phyloP scores from a whole-genome alignment of 2,888 invertebrate genomes.

The Melinaea menophilus region DNA sequence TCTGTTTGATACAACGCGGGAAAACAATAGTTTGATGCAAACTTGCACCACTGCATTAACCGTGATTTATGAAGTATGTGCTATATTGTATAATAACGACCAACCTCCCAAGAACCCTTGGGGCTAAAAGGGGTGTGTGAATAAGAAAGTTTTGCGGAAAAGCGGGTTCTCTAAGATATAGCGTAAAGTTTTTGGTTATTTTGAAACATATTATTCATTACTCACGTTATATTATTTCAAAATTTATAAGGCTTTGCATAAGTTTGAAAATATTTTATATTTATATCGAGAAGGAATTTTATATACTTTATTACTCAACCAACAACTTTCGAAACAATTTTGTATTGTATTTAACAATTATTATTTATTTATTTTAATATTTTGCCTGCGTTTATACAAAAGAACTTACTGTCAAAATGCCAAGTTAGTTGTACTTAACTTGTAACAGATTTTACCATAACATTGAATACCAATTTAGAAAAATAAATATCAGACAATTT shows the following conservation, averaged over 20 bases:
- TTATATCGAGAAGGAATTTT: no score
- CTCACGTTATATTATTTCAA: background rate
- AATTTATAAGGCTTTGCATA: background rate
- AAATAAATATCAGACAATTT: no score
- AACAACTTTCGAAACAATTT: no score
- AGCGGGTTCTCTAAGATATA: conserved; percentile 21
- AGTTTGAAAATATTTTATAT: no score
- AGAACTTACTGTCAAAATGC: no score
- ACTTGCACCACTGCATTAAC: conserved; percentile 34
- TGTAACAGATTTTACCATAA: no score
- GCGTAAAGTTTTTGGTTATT: conserved; percentile 18
- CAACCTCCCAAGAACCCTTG: conserved; percentile 43
- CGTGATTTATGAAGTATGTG: conserved; percentile 38
- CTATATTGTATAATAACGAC: conserved; percentile 32
- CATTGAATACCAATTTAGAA: no score
- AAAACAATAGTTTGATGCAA: conserved; percentile 31
- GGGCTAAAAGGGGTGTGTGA: conserved; percentile 34
- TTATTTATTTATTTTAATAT: no score
- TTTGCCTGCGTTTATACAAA: no score
- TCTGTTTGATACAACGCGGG: conserved; percentile 3
- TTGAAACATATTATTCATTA: conserved; percentile 7
- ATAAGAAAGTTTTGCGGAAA: conserved; percentile 27
- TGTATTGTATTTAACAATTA: no score
- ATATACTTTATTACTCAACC: no score
- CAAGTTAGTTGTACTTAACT: no score